A percentile compares a stretch with the other conserved stretches of the same genome.
These are phyloP conservation scores for Oryzias dopingdopingensis DNA, from an alignment of 2,797 vertebrate species.

Conservation along the genomic window DNA sequence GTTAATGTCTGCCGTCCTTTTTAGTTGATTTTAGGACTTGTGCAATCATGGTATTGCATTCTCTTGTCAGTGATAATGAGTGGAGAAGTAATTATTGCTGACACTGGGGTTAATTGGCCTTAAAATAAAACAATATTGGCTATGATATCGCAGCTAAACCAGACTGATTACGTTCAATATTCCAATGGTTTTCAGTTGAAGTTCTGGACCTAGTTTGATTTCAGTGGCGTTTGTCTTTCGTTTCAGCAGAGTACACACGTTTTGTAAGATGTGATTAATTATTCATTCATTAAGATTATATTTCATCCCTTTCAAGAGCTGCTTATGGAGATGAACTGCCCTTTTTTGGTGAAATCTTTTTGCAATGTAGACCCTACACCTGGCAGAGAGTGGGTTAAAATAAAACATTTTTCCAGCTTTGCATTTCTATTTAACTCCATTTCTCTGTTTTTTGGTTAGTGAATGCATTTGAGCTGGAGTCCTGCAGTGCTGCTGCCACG, in stretches of 20 bases:
- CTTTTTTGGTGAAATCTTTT: not conserved
- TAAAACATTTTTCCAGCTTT: not conserved
- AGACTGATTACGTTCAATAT: conserved; percentile 35
- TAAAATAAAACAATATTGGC: conserved; percentile 36
- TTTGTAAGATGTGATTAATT: not conserved
- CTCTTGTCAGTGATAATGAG: conserved; percentile 55
- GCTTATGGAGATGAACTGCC: not conserved
- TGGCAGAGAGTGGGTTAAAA: too few relatives aligned
- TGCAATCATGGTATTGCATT: conserved; percentile 35
- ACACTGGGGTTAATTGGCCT: conserved; percentile 53
- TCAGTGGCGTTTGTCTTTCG: conserved; percentile 10
- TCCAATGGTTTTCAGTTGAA: conserved; percentile 11
- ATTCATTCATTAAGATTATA: conserved; percentile 4
- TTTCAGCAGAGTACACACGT: not conserved
- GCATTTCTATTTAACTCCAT: conserved; percentile 6
- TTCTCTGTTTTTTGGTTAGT: not conserved
- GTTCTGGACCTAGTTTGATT: conserved; percentile 6
- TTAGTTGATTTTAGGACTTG: conserved; percentile 34
- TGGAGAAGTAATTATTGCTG: conserved; percentile 39
- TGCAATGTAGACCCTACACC: not conserved
- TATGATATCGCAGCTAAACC: conserved; percentile 43
- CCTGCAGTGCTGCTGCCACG: conserved; percentile 27
- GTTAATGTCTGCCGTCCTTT: conserved; percentile 40
- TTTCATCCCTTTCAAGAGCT: not conserved
- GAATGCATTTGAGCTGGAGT: conserved; percentile 12